These are phyloP conservation scores for Ochotona curzoniae DNA, from an alignment of 2,113 vertebrate species.

Conservation along the genomic window DNA sequence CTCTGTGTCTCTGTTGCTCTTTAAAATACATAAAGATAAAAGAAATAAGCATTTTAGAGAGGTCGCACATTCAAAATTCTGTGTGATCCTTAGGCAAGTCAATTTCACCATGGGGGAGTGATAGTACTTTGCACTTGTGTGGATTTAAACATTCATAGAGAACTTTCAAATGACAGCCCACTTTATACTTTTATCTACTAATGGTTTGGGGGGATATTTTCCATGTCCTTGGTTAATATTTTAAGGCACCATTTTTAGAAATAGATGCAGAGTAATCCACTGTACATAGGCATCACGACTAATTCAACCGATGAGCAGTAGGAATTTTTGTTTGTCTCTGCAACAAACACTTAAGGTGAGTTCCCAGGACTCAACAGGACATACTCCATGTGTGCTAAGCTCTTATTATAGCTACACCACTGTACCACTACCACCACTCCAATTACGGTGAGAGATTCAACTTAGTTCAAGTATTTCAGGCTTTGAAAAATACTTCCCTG, in stretches of 20 bases:
- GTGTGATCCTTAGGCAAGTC: background rate
- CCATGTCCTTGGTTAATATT: conserved; percentile 28
- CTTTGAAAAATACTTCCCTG: conserved; percentile 38
- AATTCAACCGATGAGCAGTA: background rate
- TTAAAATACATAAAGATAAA: too few relatives aligned
- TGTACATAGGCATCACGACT: background rate
- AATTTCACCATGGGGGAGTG: background rate
- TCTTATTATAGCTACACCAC: background rate
- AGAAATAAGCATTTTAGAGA: too few relatives aligned
- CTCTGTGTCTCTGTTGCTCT: too few relatives aligned
- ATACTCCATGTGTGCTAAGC: background rate
- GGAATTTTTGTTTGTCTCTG: background rate
- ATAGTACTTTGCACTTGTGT: background rate
- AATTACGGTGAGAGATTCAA: background rate
- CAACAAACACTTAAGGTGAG: background rate
- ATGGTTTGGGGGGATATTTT: background rate
- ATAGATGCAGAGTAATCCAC: background rate
- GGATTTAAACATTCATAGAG: background rate
- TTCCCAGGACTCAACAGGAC: background rate
- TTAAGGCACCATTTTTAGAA: conserved; percentile 18
- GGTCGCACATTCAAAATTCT: background rate
- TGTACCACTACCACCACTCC: background rate
- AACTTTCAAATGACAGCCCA: background rate
- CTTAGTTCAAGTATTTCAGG: background rate
- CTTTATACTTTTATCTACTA: conserved; percentile 14